Evolutionary conservation across 2,888 invertebrate genomes (phyloP).

Genomic region (Parnassius apollo): DNA sequence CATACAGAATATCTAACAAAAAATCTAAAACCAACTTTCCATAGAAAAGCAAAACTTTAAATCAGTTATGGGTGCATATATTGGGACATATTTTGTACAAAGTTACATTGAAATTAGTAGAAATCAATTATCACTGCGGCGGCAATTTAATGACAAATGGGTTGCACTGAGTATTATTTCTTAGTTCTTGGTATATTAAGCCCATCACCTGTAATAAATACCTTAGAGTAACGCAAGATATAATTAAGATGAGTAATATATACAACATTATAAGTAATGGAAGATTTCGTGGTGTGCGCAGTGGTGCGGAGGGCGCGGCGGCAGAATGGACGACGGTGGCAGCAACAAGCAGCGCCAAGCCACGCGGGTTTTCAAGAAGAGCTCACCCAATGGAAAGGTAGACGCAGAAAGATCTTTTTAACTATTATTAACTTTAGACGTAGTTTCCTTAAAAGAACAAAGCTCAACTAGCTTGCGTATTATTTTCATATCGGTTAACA

Average conservation of each 20-base stretch:
- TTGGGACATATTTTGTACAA: no score
- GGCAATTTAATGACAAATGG: background rate
- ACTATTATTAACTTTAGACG: no score
- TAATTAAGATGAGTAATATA: conserved; percentile 7
- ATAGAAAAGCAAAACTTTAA: no score
- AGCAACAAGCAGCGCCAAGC: conserved; percentile 86
- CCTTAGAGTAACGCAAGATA: background rate
- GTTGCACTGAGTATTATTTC: background rate
- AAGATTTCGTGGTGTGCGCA: conserved; percentile 35
- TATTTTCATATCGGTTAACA: background rate
- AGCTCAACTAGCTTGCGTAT: no score
- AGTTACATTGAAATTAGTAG: no score
- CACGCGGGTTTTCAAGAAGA: conserved; percentile 97
- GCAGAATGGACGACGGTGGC: conserved; percentile 87
- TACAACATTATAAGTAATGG: background rate
- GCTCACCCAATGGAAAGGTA: conserved; percentile 97
- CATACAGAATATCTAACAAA: no score
- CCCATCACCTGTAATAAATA: background rate
- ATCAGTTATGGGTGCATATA: no score
- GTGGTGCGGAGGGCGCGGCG: conserved; percentile 78
- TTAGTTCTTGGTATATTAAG: no score
- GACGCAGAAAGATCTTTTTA: background rate
- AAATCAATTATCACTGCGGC: no score
- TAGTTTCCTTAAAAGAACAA: no score
- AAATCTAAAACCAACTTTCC: no score